Evolutionary conservation across 2,888 invertebrate genomes (phyloP).

Genomic region (Phytoseiulus persimilis): DNA sequence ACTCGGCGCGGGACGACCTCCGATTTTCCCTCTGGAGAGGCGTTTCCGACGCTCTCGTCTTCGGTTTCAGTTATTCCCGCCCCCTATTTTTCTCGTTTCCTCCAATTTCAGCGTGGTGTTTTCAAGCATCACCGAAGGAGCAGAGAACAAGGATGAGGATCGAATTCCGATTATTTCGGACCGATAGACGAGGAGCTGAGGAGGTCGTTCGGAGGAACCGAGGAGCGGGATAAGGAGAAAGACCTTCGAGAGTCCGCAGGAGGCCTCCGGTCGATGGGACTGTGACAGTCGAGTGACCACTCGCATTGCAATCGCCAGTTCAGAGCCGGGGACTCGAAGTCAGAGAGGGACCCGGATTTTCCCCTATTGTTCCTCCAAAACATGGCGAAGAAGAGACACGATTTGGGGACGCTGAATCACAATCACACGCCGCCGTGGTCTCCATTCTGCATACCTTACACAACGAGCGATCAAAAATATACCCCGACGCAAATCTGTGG

Average conservation of each 20-base stretch:
- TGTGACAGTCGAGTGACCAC: neutral
- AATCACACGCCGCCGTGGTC: no score
- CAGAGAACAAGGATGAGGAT: neutral
- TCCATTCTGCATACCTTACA: no score
- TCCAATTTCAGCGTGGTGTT: neutral
- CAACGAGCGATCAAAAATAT: no score
- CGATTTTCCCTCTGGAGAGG: neutral
- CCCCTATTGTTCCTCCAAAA: no score
- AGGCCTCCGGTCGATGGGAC: neutral
- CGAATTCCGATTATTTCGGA: neutral
- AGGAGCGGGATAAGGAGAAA: neutral
- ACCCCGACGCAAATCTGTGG: no score
- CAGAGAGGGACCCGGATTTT: no score
- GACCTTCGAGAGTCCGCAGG: neutral
- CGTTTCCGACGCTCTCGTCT: neutral
- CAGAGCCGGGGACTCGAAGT: no score
- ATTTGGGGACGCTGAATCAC: no score
- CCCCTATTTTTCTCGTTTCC: neutral
- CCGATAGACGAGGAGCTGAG: neutral
- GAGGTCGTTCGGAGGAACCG: neutral
- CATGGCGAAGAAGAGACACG: no score
- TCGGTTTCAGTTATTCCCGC: neutral
- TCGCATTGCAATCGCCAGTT: neutral
- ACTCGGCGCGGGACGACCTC: neutral
- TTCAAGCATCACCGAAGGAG: neutral